A percentile compares a stretch with the other conserved stretches of the same genome.
Conservation (phyloP, 2,888 invertebrate genomes). For the Prenolepis imparis region DNA sequence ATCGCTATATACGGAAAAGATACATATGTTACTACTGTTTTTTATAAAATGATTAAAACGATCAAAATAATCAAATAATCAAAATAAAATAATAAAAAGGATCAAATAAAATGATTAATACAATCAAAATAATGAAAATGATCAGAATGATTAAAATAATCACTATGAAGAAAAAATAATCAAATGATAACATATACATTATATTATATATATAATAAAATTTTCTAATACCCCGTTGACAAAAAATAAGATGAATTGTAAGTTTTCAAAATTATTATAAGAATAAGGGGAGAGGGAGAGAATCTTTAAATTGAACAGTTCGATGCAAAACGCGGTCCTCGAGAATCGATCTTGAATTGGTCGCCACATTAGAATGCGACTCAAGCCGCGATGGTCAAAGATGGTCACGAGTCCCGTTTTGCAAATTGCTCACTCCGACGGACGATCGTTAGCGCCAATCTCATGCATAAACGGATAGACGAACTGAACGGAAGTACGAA, state of each 20-base stretch:
- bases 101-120: too few species aligned
- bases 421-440: conserved; percentile 30
- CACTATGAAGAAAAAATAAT: too few species aligned
- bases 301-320: background rate
- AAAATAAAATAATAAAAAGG: too few species aligned
- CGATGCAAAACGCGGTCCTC: conserved; percentile 6
- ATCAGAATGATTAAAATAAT: too few species aligned
- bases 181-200: too few species aligned
- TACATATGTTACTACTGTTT: too few species aligned
- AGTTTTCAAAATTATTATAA: background rate
- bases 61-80: too few species aligned
- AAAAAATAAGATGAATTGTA: background rate
- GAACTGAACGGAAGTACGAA: conserved; percentile 38
- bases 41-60: too few species aligned
- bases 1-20: too few species aligned
- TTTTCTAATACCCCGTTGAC: background rate
- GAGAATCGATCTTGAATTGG: conserved; percentile 17
- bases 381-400: conserved; percentile 17
- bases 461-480: conserved; percentile 40
- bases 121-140: too few species aligned
- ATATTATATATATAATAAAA: background rate
- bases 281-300: background rate
- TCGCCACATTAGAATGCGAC: conserved; percentile 22
- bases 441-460: conserved; percentile 46
- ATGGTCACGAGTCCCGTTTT: conserved; percentile 25